Base-by-base conservation (phyloP, 2,113 vertebrate species). In the Etheostoma spectabile region DNA sequence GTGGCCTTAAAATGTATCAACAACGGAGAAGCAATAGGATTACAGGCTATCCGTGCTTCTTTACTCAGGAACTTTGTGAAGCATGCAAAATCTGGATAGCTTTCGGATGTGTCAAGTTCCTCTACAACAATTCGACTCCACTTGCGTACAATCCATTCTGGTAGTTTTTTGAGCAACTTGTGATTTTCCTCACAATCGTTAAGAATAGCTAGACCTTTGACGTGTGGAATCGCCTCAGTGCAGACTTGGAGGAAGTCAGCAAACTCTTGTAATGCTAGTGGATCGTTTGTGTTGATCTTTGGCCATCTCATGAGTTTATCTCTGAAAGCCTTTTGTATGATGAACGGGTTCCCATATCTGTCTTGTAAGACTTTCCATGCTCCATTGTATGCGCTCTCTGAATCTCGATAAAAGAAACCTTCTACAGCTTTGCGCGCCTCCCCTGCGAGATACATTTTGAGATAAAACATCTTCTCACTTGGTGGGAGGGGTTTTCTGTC, bases 391-490 rank as follows among this genome's bases (percentile, higher is more conserved):
- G 55, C 55, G 2, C 15, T 27, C 13, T 57, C 55, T 57, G 22
- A 57, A 57, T 57, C 14, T 15, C 22, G 22, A 7, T 57, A 57
- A 6, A 57, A 57, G 55, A 57, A 57, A 15, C 55, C 22, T 57
- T 27, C 55, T 15, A 57, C 22, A 15, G 55, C 55, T 15, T 57
- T 57, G 22, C 55, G 8, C 11, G 53, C 53, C 12, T 56, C 53
- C 5, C 53, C n/a, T 13, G 55, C 30, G 45, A 89, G 75, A 48
- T 86, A 80, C 14, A 5, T 82, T 42, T 90, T 88, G 0, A 83
- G 30, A 66, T 87, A 84, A 7, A 88, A 69, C 67, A 87, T 87
- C 19, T 89, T 91, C 10, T 90, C 89, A 51, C 82, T 19, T 5
- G 35, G 22, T 35, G 76, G 62, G 13, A 87, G 8, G 1, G 85